These are phyloP conservation scores for Cancer borealis DNA, from an alignment of 2,888 invertebrate genomes.

Conservation along the genomic window DNA sequence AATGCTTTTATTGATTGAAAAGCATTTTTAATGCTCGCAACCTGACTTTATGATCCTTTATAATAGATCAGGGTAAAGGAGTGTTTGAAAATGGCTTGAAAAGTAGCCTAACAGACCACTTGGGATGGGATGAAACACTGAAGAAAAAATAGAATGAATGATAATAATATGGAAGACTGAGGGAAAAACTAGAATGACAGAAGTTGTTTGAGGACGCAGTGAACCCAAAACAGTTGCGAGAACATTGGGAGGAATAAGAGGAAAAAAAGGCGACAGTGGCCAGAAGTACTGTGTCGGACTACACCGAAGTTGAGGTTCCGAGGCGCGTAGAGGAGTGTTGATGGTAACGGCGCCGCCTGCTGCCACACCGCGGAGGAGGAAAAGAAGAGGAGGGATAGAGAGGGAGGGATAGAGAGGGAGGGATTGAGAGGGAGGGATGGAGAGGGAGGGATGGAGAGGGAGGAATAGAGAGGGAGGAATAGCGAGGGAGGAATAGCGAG, in stretches of 20 bases:
- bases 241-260: not conserved
- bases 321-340: not conserved
- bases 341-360: not conserved
- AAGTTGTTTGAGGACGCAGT: not conserved
- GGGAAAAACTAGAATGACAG: not conserved
- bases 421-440: not conserved
- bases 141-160: not conserved
- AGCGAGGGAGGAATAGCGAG: too few relatives aligned
- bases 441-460: too few relatives aligned
- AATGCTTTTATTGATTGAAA: not conserved
- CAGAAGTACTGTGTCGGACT: not conserved
- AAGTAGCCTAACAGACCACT: not conserved
- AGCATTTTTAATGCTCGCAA: not conserved
- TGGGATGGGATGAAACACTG: not conserved
- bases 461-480: too few relatives aligned
- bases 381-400: constrained; percentile 7
- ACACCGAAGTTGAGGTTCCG: not conserved
- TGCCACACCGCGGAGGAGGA: not conserved
- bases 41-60: not conserved
- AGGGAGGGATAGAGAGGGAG: constrained; percentile 39
- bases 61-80: not conserved
- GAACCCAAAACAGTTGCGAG: not conserved
- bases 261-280: not conserved
- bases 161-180: not conserved
- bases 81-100: not conserved